Conservation (phyloP, 2,888 invertebrate genomes). For the Brachyopa scutellaris region DNA sequence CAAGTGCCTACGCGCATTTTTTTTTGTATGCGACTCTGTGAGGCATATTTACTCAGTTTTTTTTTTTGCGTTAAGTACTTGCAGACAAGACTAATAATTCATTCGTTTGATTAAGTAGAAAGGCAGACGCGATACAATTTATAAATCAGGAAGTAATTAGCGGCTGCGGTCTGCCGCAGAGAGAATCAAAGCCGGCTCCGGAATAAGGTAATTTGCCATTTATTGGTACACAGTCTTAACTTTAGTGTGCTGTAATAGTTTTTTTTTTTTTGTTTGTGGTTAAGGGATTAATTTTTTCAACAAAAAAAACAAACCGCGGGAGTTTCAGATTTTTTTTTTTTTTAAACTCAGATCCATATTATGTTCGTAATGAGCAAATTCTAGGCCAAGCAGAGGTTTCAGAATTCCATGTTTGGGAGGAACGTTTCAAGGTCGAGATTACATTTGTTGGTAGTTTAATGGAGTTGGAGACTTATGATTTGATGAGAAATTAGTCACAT, state of each 20-base stretch:
- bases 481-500: too few relatives aligned
- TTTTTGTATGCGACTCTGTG: not conserved
- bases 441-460: too few relatives aligned
- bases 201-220: conserved; percentile 13
- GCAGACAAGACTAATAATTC: conserved; percentile 52
- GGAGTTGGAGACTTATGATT: too few relatives aligned
- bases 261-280: conserved; percentile 1
- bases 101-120: conserved; percentile 36
- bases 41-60: not conserved
- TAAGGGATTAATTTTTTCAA: conserved; percentile 14
- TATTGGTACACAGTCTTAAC: not conserved
- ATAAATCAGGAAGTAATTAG: conserved; percentile 69
- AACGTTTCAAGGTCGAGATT: too few relatives aligned
- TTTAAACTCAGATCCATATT: too few relatives aligned
- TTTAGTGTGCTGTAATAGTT: not conserved
- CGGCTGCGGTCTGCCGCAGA: conserved; percentile 34
- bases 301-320: not conserved
- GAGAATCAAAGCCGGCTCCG: conserved; percentile 8
- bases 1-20: not conserved
- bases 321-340: not conserved
- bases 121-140: conserved; percentile 63
- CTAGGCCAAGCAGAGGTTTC: too few relatives aligned
- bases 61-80: conserved; percentile 1
- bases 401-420: too few relatives aligned
- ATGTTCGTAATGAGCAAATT: too few relatives aligned